These are phyloP conservation scores for Anthonomus grandis DNA, from an alignment of 1,140 invertebrate species.

Conservation along the genomic window DNA sequence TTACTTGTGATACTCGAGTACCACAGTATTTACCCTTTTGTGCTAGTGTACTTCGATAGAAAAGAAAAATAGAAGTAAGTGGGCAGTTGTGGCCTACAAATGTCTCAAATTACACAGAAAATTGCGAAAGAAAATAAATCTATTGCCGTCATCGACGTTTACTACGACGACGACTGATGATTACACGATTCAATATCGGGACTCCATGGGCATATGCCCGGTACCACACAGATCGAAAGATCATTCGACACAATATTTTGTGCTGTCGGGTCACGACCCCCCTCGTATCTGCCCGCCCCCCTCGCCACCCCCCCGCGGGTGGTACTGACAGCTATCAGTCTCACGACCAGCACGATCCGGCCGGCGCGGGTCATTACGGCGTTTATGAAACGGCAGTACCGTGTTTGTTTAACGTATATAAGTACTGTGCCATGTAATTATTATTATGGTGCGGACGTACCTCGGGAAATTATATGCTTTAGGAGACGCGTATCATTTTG, in stretches of 20 bases:
- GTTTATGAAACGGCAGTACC: constrained; percentile 21
- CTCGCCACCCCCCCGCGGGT: constrained; percentile 21
- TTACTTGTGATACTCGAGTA: too few species aligned
- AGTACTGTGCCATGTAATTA: too few species aligned
- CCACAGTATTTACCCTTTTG: too few species aligned
- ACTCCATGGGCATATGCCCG: too few species aligned
- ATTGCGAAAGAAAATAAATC: too few species aligned
- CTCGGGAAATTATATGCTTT: background rate
- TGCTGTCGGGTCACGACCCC: constrained; percentile 19
- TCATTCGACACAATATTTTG: constrained; percentile 24
- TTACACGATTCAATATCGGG: too few species aligned
- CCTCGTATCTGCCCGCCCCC: constrained; percentile 14
- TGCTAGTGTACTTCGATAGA: too few species aligned
- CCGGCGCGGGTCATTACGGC: constrained; percentile 6
- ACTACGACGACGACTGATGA: too few species aligned
- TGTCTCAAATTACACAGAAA: too few species aligned
- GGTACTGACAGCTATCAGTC: constrained; percentile 27
- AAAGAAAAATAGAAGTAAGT: too few species aligned
- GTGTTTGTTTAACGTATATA: constrained; percentile 24
- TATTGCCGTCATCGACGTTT: too few species aligned
- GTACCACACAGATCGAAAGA: constrained; percentile 25
- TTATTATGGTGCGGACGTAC: constrained; percentile 16
- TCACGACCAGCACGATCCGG: constrained; percentile 27
- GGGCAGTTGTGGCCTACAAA: too few species aligned
- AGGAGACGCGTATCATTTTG: background rate